Base-by-base conservation (phyloP, 2,797 vertebrate species). In the Pseudochaenichthys georgianus region DNA sequence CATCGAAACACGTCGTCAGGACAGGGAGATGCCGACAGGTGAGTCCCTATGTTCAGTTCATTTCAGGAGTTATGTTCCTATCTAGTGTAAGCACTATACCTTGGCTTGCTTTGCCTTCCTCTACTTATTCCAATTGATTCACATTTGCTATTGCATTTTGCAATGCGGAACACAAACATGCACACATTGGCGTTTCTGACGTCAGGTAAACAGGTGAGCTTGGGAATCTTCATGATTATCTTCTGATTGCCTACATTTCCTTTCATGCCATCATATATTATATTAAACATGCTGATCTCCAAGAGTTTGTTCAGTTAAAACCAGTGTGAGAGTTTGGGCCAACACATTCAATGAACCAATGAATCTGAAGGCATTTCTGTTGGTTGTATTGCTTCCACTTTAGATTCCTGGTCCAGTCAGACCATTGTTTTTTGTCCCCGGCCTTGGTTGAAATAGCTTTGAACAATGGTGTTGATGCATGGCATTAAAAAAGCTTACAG, bases 21-120 rank as follows among this genome's bases (percentile, higher is more conserved):
- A 34, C 96, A 98, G 0, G 98, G 97, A 31, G 98, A 99, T 2
- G 98, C 97, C 2, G 98, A 99, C 95, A 99, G 98, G 98, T 99
- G 83, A 31, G 94, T 17, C 16, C 57, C 13, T 38, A 57, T 17
- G 45, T 50, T 31, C 15, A 1, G n/a, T 45, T 58, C 0, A 17
- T 58, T 58, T 21, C 28, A 58, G 31, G 6, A 65, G 31, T 23
- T 12, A 3, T 48, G 13, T 73, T 55, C 8, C n/a, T 9, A 42
- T 70, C 13, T 10, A 1, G 13, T 43, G 38, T 12, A 23, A 52
- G 13, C 9, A 2, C 2, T 43, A 43, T 65, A 9, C 13, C 38
- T 31, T 28, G 15, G 5, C 6, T 60, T 43, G 19, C 7, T 58
- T 59, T 66, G 17, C 17, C 19, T 31, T 1, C 17, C 13, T 54